Conservation (phyloP, 2,888 invertebrate species). For the Pharmacophagus antenor region DNA sequence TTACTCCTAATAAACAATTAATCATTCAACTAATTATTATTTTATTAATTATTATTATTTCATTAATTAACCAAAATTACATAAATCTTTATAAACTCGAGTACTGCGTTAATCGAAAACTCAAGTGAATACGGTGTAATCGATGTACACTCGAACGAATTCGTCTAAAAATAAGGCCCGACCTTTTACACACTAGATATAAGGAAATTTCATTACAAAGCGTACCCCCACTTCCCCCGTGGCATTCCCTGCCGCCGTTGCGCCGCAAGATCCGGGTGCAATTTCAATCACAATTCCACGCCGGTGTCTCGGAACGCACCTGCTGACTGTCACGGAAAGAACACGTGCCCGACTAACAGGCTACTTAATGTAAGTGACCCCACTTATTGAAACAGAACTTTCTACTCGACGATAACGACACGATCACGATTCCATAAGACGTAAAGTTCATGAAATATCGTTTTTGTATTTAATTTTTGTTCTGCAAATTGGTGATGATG, state of each 20-base stretch:
- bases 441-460: too few species aligned
- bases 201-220: conserved; percentile 45
- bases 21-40: too few species aligned
- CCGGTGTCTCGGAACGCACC: conserved; percentile 58
- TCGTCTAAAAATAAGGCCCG: neutral
- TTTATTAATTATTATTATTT: too few species aligned
- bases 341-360: conserved; percentile 74
- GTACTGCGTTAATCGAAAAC: neutral
- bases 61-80: too few species aligned
- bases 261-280: conserved; percentile 49
- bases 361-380: conserved; percentile 79
- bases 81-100: too few species aligned
- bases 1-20: too few species aligned
- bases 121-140: neutral
- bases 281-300: conserved; percentile 70
- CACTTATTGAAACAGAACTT: conserved; percentile 45
- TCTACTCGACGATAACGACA: conserved; percentile 17
- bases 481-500: too few species aligned
- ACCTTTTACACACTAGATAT: conserved; percentile 36
- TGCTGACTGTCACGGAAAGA: conserved; percentile 59
- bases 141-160: neutral
- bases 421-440: conserved; percentile 3
- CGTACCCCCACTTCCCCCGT: conserved; percentile 43
- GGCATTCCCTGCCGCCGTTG: neutral
- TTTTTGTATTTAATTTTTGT: too few species aligned